phyloP scores from a whole-genome alignment of 2,113 vertebrate genomes.

The Capreolus pygargus region DNA sequence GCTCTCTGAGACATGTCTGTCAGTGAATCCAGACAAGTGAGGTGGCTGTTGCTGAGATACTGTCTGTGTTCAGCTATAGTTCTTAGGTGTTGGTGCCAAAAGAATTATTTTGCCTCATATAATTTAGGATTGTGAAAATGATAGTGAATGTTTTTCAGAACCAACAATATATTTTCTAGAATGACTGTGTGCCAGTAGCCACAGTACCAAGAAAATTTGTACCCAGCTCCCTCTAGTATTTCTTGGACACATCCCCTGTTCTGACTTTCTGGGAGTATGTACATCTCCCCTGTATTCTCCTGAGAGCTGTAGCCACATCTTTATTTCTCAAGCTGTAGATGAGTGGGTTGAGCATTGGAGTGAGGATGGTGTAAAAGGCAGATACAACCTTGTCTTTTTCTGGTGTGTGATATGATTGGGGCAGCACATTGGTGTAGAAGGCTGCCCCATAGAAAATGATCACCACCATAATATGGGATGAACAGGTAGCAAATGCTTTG shows the following conservation, averaged over 20 bases:
- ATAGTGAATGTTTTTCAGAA: background rate
- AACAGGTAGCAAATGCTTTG: conserved; percentile 49
- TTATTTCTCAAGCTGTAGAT: conserved; percentile 62
- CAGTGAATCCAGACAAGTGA: background rate
- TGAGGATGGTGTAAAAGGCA: conserved; percentile 58
- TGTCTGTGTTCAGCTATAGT: background rate
- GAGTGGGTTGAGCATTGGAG: conserved; percentile 50
- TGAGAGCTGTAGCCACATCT: conserved; percentile 27
- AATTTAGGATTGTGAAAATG: background rate
- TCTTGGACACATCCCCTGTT: background rate
- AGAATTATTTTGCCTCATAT: background rate
- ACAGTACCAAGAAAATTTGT: rapidly evolving
- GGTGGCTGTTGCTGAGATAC: background rate
- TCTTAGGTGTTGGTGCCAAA: background rate
- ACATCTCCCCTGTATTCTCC: background rate
- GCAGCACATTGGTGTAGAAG: conserved; percentile 62
- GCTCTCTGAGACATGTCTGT: background rate
- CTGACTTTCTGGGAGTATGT: background rate
- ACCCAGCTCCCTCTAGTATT: background rate
- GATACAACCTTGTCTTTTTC: conserved; percentile 59
- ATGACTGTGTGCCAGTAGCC: background rate
- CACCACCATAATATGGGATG: conserved; percentile 48
- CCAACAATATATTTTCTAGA: background rate
- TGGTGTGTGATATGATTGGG: conserved; percentile 36
- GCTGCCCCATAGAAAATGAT: conserved; percentile 53